phyloP scores from a whole-genome alignment of 2,888 invertebrate species.

The Colletes collaris region DNA sequence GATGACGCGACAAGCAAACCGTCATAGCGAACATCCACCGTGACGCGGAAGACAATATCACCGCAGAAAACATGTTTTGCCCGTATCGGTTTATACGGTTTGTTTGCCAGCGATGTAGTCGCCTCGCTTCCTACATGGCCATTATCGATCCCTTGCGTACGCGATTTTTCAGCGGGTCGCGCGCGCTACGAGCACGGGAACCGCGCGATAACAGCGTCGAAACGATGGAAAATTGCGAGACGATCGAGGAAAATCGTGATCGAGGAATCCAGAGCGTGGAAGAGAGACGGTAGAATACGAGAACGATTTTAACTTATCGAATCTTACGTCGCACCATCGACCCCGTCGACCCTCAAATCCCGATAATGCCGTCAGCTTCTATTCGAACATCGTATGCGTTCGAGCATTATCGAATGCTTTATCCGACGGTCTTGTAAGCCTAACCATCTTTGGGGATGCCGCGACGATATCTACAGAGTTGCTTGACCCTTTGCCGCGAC shows the following conservation, averaged over 20 bases:
- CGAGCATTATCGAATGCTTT: conserved; percentile 57
- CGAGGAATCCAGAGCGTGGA: conserved; percentile 8
- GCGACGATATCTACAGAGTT: conserved; percentile 13
- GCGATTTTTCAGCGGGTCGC: background rate
- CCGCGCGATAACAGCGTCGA: conserved; percentile 11
- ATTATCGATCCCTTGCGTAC: conserved; percentile 23
- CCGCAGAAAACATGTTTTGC: conserved; percentile 66
- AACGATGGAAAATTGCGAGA: background rate
- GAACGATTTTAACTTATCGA: conserved; percentile 60
- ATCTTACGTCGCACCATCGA: conserved; percentile 66
- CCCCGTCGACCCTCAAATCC: conserved; percentile 66
- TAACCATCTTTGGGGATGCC: conserved; percentile 26
- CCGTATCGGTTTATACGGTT: conserved; percentile 33
- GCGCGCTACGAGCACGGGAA: background rate
- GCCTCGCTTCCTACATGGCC: conserved; percentile 14
- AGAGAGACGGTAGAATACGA: conserved; percentile 17
- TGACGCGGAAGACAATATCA: background rate
- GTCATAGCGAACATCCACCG: background rate
- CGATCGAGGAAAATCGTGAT: conserved; percentile 14
- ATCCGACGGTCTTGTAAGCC: conserved; percentile 37
- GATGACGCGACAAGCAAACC: background rate
- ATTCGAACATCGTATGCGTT: conserved; percentile 42
- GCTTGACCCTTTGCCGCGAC: background rate
- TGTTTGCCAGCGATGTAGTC: conserved; percentile 14
- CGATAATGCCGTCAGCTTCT: conserved; percentile 59